A percentile compares a stretch with the other conserved stretches of the same genome.
phyloP scores from a whole-genome alignment of 2,113 vertebrate species.

The Gallinago jamesoni region DNA sequence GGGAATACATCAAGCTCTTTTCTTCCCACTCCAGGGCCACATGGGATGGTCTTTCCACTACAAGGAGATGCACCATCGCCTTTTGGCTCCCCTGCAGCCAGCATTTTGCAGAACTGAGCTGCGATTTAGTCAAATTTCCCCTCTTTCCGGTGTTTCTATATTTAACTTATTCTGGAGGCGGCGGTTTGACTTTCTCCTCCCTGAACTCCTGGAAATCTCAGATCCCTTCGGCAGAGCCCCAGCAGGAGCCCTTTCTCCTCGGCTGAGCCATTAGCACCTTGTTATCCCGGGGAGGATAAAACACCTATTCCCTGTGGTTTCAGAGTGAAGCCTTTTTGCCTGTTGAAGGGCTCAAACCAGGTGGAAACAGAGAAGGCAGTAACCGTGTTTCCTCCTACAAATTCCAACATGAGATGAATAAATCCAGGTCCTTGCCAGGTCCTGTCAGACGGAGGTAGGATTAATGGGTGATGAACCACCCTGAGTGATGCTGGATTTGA shows the following conservation, averaged over 20 bases:
- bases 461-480: accelerated
- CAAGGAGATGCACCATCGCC: not conserved
- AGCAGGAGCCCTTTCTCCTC: not conserved
- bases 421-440: not conserved
- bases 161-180: not conserved
- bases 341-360: not conserved
- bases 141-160: not conserved
- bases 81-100: too few relatives aligned
- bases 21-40: accelerated
- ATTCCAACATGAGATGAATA: accelerated
- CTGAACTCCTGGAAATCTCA: not conserved
- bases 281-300: not conserved
- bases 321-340: not conserved
- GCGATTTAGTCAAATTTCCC: not conserved
- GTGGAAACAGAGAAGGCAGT: accelerated
- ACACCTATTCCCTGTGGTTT: accelerated
- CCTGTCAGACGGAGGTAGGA: not conserved
- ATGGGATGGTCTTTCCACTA: not conserved
- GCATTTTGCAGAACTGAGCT: not conserved
- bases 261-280: not conserved
- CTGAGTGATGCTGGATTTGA: not conserved
- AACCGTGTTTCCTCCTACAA: not conserved
- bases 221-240: not conserved
- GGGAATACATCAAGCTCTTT: not conserved
- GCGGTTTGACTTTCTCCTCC: not conserved